phyloP scores from a whole-genome alignment of 2,797 vertebrate species.

The Ispidina picta region DNA sequence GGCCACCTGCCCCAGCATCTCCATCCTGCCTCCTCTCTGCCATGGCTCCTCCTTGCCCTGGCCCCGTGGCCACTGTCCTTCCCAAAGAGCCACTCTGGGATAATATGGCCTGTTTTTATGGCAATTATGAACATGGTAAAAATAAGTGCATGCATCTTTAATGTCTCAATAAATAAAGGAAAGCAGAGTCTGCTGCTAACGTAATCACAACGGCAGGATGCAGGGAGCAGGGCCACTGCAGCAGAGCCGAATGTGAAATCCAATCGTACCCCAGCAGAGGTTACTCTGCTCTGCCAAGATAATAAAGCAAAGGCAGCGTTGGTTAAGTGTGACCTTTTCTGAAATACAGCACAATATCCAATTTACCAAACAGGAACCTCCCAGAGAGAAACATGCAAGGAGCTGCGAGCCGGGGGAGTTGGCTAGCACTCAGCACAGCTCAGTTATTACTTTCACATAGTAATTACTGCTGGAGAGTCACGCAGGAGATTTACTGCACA shows the following conservation, averaged over 20 bases:
- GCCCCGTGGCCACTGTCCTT: rapidly evolving
- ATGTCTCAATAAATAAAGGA: constrained; percentile 69
- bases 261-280: constrained; percentile 46
- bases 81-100: neutral
- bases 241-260: constrained; percentile 26
- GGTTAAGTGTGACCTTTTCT: constrained; percentile 69
- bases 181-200: constrained; percentile 55
- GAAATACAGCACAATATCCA: constrained; percentile 68
- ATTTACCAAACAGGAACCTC: constrained; percentile 72
- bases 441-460: constrained; percentile 66
- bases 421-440: constrained; percentile 17
- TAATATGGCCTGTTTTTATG: constrained; percentile 21
- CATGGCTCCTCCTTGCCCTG: neutral
- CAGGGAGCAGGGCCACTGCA: constrained; percentile 10
- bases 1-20: neutral
- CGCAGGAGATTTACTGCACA: constrained; percentile 62
- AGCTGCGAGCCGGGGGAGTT: constrained; percentile 56
- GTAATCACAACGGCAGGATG: constrained; percentile 63
- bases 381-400: constrained; percentile 53
- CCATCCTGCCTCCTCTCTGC: neutral
- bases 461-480: constrained; percentile 68
- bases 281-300: constrained; percentile 50
- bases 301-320: constrained; percentile 59
- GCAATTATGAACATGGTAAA: constrained; percentile 67
- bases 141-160: constrained; percentile 71